These are phyloP conservation scores for Tetrax tetrax DNA, from an alignment of 2,113 vertebrate species.

Conservation along the genomic window DNA sequence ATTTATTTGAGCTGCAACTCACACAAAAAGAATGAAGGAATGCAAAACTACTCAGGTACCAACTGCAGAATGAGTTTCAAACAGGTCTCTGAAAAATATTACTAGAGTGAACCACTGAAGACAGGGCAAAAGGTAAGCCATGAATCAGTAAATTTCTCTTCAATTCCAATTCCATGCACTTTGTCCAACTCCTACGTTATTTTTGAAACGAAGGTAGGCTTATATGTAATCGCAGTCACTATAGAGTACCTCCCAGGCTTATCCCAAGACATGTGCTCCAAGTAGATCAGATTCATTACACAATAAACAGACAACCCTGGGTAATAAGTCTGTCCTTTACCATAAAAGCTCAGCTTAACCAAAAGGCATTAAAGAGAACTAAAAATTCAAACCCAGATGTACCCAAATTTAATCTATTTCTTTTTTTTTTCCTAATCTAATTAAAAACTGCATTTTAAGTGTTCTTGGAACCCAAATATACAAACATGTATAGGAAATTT, in stretches of 20 bases:
- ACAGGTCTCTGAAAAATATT: background rate
- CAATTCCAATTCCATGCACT: background rate
- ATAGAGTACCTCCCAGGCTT: background rate
- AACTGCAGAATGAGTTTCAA: background rate
- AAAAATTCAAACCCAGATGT: background rate
- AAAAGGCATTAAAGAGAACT: background rate
- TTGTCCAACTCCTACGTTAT: fast-evolving
- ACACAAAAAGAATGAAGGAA: background rate
- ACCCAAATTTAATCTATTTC: background rate
- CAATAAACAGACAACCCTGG: background rate
- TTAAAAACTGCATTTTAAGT: background rate
- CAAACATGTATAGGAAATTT: background rate
- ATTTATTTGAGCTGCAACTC: background rate
- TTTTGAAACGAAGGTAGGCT: background rate
- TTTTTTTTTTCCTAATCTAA: background rate
- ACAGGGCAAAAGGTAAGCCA: background rate
- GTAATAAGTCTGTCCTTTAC: background rate
- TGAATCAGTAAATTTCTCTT: background rate
- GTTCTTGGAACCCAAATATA: background rate
- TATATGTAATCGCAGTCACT: background rate
- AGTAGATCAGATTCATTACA: background rate
- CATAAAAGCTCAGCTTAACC: background rate
- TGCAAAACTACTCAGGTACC: background rate
- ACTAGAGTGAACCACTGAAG: background rate
- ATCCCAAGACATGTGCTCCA: background rate